Evolutionary conservation across 2,113 vertebrate species (phyloP), one percentile per base, ranked within the genome.

Genomic region (Podarcis cretensis): DNA sequence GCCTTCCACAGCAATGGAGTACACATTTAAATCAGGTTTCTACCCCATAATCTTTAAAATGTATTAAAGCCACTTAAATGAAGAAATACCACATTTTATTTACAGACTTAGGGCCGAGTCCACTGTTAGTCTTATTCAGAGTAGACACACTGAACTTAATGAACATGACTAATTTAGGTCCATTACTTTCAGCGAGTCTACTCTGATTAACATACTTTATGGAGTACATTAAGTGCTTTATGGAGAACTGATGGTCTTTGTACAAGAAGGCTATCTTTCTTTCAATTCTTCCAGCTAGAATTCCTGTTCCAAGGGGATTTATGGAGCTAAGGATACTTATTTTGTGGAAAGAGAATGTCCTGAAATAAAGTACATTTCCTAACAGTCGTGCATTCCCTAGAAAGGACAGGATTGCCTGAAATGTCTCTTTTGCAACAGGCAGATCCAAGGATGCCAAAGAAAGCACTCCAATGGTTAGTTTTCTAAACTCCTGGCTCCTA

Each of bases 401-500:
- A 68, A 76, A 69, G n/a, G 85, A 27, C 32, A 43, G 83, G 37
- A 69, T 32, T 27, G 32, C 54, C 25, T 57, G 73, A 68, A 20
- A 48, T 21, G 94, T 95, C 93, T 96, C 89, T 48, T 83, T 94
- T 92, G 86, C 81, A 86, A 83, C 91, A 89, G 94, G 95, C 95
- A 96, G 92, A 76, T 92, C 80, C 5, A 68, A 82, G 54, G 0
- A 84, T 87, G 96, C 97, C 97, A 97, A 97, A 96, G 94, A 95
- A 97, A 97, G 97, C 95, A 97, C 71, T 81, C 74, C 79, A 27
- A 71, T 89, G 87, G 91, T 93, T 94, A 90, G 95, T 92, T 96
- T 97, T 96, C 95, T 95, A 96, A 96, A 81, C 32, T 35, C 83
- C 94, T 97, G 96, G 95, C 96, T 94, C 93, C 85, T 87, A 92